Evolutionary conservation across 1,140 invertebrate genomes (phyloP), one percentile per base, ranked within the genome.

Genomic region (Philopotamus ludificatus): DNA sequence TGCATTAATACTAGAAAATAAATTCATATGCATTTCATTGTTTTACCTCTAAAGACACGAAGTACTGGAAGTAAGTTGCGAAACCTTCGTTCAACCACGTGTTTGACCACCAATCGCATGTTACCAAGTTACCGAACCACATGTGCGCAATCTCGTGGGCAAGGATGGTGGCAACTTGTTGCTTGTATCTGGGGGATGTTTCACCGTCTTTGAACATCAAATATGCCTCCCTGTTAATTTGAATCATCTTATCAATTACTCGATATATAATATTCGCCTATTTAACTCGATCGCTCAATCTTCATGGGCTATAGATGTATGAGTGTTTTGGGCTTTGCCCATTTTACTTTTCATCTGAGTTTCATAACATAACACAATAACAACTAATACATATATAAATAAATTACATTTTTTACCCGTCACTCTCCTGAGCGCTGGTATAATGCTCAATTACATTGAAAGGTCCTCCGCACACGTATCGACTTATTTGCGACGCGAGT

Each of bases 301-400:
- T 12, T 75, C 77, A 74, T 0, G 77, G 76, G 0, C 66, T 72
- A 0, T 76, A 76, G 20, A 74, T 74, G 59, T 74, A 74, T 1
- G 74, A 73, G 3, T 73, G 72, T 49, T n/a, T n/a, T n/a, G n/a
- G n/a, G n/a, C n/a, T n/a, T n/a, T n/a, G n/a, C n/a, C n/a, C n/a
- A n/a, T n/a, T 74, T 76, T 0, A 78, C 62, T 3, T 77, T 34
- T 15, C 74, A 57, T 69, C 75, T 72, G 22, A 77, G 75, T 60
- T 79, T 75, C 7, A 77, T 78, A 44, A 94, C 84, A 34, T 89
- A 80, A 72, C 92, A 90, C 0, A 91, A 91, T 1, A 94, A 82
- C 1, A 94, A 75, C 66, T 94, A 94, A 0, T 91, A 91, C 0
- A 91, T n/a, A n/a, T n/a, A n/a, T n/a, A n/a, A n/a, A n/a, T n/a